Base-by-base conservation (phyloP, 2,888 invertebrate genomes). In the Trichopria drosophilae region DNA sequence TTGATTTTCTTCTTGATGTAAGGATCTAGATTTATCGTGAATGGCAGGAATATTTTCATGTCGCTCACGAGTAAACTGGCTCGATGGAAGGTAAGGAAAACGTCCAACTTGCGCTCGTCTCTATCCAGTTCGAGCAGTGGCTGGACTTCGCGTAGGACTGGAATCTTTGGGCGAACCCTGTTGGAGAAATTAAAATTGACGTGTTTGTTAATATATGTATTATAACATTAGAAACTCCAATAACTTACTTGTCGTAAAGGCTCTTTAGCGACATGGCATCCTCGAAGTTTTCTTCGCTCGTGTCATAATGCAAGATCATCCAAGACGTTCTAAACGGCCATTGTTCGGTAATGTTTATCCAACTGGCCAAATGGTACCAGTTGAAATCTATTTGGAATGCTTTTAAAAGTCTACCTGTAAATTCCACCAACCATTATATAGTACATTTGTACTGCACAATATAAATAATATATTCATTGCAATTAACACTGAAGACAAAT, bases 351-450 rank as follows among this genome's bases (percentile, higher is more conserved):
- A 99, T 85, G 77, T 98, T 97, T 61, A 98, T 91, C 98, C 98
- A 98, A 51, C 93, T 92, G 55, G 96, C 96, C 64, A 99, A 81
- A 65, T 94, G 90, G 78, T 96, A 93, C 98, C 98, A 99, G 78
- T 93, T 95, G 79, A 99, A 99, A 75, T 99, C 98, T 63, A 99
- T 92, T 80, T 96, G 94, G 82, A 98, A 97, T 70, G 98, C 94
- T 82, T 98, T 92, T 62, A 99, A 81, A 60, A 99, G 82, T 46
- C 98, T 90, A 57, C 95, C 95, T 93, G 71, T 4, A 75, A 70
- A 26, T n/a, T n/a, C n/a, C n/a, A n/a, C n/a, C n/a, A n/a, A n/a
- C n/a, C n/a, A n/a, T n/a, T n/a, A n/a, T n/a, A n/a, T n/a, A n/a
- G n/a, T n/a, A n/a, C n/a, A n/a, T n/a, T n/a, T n/a, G n/a, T n/a